phyloP scores from a whole-genome alignment of 2,797 vertebrate species.

The Thalassophryne amazonica region DNA sequence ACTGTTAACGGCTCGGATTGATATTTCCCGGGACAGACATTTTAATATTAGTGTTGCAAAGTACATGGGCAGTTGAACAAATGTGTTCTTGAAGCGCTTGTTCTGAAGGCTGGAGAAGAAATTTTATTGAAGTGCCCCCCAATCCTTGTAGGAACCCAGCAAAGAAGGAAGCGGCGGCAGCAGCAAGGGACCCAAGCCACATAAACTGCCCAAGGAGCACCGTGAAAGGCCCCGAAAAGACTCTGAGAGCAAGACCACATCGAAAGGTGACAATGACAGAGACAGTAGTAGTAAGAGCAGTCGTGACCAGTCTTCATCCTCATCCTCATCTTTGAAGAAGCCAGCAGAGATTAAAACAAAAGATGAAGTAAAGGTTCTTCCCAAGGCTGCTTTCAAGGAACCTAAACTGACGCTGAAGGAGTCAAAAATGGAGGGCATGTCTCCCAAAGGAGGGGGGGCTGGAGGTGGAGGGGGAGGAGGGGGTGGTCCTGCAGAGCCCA shows the following conservation, averaged over 20 bases:
- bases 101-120: too few relatives aligned
- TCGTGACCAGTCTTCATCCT: constrained; percentile 72
- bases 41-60: too few relatives aligned
- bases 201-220: constrained; percentile 95
- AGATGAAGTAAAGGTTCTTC: constrained; percentile 88
- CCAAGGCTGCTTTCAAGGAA: constrained; percentile 97
- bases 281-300: constrained; percentile 85
- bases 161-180: constrained; percentile 81
- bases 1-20: too few relatives aligned
- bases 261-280: constrained; percentile 85
- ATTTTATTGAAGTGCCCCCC: too few relatives aligned
- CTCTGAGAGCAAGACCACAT: constrained; percentile 91
- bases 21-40: too few relatives aligned
- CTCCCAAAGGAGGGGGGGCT: constrained; percentile 88
- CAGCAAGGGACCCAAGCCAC: constrained; percentile 89
- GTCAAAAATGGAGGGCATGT: constrained; percentile 91
- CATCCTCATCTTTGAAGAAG: constrained; percentile 82
- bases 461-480: constrained; percentile 70
- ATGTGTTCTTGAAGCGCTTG: too few relatives aligned
- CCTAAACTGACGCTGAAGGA: constrained; percentile 96
- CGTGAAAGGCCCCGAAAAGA: constrained; percentile 93
- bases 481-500: constrained; percentile 73
- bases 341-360: constrained; percentile 89
- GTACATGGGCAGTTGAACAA: too few relatives aligned
- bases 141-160: constrained; percentile 78